These are phyloP conservation scores for Rhinogobio ventralis DNA, from an alignment of 2,797 vertebrate species.

Conservation along the genomic window DNA sequence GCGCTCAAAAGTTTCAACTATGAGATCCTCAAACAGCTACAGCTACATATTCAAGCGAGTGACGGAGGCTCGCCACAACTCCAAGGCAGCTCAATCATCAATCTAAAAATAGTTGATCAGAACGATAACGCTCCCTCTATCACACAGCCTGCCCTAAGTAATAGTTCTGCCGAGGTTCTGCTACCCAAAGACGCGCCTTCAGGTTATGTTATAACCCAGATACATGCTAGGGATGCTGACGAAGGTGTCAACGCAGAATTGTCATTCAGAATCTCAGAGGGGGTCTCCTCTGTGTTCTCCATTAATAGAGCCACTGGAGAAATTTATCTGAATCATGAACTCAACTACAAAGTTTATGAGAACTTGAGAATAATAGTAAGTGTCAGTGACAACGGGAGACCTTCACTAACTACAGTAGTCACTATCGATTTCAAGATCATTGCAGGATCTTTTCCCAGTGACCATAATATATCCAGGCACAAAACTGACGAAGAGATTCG, in stretches of 20 bases:
- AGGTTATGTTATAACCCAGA: slow-evolving; percentile 84
- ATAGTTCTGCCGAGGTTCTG: slow-evolving; percentile 86
- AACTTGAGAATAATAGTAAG: slow-evolving; percentile 86
- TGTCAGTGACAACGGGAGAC: slow-evolving; percentile 88
- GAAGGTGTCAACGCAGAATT: slow-evolving; percentile 89
- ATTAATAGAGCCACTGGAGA: slow-evolving; percentile 89
- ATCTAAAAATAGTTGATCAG: slow-evolving; percentile 89
- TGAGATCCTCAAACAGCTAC: slow-evolving; percentile 89
- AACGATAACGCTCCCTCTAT: slow-evolving; percentile 91
- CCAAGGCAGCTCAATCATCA: slow-evolving; percentile 84
- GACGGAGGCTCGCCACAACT: slow-evolving; percentile 90
- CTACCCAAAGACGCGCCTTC: slow-evolving; percentile 84
- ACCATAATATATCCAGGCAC: slow-evolving; percentile 76
- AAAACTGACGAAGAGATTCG: slow-evolving; percentile 72
- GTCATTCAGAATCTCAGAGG: slow-evolving; percentile 81
- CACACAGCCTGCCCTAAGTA: slow-evolving; percentile 83
- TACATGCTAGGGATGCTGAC: slow-evolving; percentile 90
- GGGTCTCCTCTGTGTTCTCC: slow-evolving; percentile 82
- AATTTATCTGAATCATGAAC: slow-evolving; percentile 84
- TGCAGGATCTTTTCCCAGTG: slow-evolving; percentile 80
- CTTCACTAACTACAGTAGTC: slow-evolving; percentile 85
- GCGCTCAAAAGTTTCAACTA: slow-evolving; percentile 94
- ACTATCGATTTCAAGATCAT: slow-evolving; percentile 87
- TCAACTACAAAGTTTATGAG: slow-evolving; percentile 85
- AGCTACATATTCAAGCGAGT: slow-evolving; percentile 88